Percentiles rank a stretch among this genome's conserved stretches.
Evolutionary conservation across 2,797 vertebrate genomes (phyloP).

Genomic region (Sebastes miniatus): DNA sequence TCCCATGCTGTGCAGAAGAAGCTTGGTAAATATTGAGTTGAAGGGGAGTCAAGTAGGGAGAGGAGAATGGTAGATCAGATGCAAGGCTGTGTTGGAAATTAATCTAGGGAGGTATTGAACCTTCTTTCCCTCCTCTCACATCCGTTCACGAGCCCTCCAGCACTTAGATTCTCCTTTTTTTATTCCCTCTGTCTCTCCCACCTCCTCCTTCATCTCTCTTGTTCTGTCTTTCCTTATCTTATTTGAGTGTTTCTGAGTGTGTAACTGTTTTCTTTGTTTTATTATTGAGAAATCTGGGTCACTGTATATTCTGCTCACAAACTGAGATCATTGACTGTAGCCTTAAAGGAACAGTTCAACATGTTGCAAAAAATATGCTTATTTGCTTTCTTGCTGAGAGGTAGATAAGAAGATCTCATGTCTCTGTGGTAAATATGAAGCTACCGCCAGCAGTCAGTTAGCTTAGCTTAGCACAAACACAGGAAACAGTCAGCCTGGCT

Average conservation of each 20-base stretch:
- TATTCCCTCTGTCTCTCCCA: neutral
- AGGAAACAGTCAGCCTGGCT: neutral
- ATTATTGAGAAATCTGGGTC: neutral
- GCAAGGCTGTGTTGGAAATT: conserved; percentile 47
- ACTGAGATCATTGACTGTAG: neutral
- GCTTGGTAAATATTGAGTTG: conserved; percentile 68
- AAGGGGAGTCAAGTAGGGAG: conserved; percentile 31
- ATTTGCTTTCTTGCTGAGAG: neutral
- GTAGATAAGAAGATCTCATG: neutral
- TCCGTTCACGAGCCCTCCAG: conserved; percentile 18
- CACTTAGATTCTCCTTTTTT: neutral
- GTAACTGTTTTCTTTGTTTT: neutral
- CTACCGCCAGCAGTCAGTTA: neutral
- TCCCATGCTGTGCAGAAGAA: conserved; percentile 54
- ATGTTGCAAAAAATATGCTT: neutral
- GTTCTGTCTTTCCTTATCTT: neutral
- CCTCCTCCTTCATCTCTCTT: conserved; percentile 6
- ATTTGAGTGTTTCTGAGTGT: neutral
- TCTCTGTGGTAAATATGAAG: neutral
- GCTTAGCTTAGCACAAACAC: neutral
- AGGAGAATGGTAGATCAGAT: conserved; percentile 47
- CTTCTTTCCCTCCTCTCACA: neutral
- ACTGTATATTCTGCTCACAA: neutral
- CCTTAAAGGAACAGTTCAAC: neutral
- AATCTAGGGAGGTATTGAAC: conserved; percentile 48